Conservation (phyloP, 2,888 invertebrate species). For the Diploptera punctata region DNA sequence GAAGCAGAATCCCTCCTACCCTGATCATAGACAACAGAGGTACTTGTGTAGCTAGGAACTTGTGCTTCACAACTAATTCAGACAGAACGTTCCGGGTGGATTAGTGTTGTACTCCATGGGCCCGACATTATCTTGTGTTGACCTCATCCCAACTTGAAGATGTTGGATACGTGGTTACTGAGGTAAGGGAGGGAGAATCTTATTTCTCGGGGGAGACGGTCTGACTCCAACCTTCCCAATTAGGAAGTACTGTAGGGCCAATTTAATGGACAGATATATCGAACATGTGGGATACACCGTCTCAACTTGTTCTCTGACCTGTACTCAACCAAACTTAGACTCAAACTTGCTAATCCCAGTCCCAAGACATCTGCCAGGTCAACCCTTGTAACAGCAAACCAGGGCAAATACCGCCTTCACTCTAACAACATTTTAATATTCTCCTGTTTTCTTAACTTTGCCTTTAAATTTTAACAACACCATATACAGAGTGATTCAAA, state of each 20-base stretch:
- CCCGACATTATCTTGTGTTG: slow-evolving; percentile 26
- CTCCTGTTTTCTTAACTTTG: too few species aligned
- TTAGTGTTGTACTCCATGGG: too few species aligned
- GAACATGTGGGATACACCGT: slow-evolving; percentile 27
- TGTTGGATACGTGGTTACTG: slow-evolving; percentile 18
- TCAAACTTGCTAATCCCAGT: slow-evolving; percentile 23
- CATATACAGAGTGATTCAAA: too few species aligned
- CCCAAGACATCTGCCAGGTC: slow-evolving; percentile 19
- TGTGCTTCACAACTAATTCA: slow-evolving; percentile 7
- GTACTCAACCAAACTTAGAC: slow-evolving; percentile 23
- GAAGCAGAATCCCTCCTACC: background rate
- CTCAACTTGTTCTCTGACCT: slow-evolving; percentile 22
- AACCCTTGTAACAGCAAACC: too few species aligned
- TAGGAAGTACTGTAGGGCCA: slow-evolving; percentile 25
- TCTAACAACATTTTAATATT: too few species aligned
- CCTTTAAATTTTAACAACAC: too few species aligned
- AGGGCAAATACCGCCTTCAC: too few species aligned
- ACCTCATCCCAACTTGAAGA: slow-evolving; percentile 25
- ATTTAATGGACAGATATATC: slow-evolving; percentile 31
- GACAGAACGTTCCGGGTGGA: slow-evolving; percentile 18
- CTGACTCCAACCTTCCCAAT: slow-evolving; percentile 25
- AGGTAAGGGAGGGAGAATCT: slow-evolving; percentile 10
- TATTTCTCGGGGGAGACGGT: slow-evolving; percentile 27
- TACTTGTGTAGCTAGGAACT: background rate
- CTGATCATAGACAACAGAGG: slow-evolving; percentile 17